These are phyloP conservation scores for Fabriciana adippe DNA, from an alignment of 2,888 invertebrate genomes.

Conservation along the genomic window DNA sequence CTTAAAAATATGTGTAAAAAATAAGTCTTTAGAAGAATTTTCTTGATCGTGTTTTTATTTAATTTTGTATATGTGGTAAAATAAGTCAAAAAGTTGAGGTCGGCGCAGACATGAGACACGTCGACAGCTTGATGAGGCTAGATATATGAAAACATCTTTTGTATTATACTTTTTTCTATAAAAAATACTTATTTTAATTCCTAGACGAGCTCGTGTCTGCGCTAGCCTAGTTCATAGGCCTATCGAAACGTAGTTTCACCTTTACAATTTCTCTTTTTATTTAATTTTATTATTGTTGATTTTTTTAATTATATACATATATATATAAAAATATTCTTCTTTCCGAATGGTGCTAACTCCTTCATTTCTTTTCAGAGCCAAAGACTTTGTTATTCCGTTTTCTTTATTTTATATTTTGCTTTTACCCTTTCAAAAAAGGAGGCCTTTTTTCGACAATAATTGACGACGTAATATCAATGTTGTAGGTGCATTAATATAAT, in stretches of 20 bases:
- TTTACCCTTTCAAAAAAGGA: conserved; percentile 48
- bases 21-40: conserved; percentile 42
- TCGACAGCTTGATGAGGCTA: conserved; percentile 22
- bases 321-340: conserved; percentile 38
- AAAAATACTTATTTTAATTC: neutral
- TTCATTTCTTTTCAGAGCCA: conserved; percentile 70
- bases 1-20: conserved; percentile 33
- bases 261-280: conserved; percentile 34
- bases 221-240: conserved; percentile 34
- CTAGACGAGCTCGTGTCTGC: conserved; percentile 29
- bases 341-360: conserved; percentile 72
- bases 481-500: conserved; percentile 63
- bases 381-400: conserved; percentile 61
- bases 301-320: conserved; percentile 47
- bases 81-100: conserved; percentile 27
- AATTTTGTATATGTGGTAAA: conserved; percentile 39
- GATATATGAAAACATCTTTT: neutral
- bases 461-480: conserved; percentile 62
- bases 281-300: conserved; percentile 46
- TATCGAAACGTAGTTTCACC: conserved; percentile 47
- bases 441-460: conserved; percentile 69
- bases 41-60: conserved; percentile 45
- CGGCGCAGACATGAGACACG: conserved; percentile 27
- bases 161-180: conserved; percentile 6
- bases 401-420: conserved; percentile 47